phyloP scores from a whole-genome alignment of 30 jellyfish, hydroid and myxozoan genomes.

The Clytia hemisphaerica region DNA sequence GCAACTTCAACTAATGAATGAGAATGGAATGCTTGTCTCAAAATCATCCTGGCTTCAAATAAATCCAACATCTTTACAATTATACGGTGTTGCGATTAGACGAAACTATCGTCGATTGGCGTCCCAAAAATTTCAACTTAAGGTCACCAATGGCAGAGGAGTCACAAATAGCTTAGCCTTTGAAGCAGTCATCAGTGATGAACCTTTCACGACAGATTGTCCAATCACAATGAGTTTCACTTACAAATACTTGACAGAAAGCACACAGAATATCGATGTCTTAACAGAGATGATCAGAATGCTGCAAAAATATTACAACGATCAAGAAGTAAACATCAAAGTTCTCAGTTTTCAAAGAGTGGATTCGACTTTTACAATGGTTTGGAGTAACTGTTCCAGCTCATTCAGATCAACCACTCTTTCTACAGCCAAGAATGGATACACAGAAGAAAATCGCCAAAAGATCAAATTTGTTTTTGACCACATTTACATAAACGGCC shows the following conservation, averaged over 20 bases:
- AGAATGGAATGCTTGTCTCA: slow-evolving; percentile 31
- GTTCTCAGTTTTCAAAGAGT: slow-evolving; percentile 43
- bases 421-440: slow-evolving; percentile 58
- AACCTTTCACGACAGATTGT: slow-evolving; percentile 38
- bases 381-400: slow-evolving; percentile 84
- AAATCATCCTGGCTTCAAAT: slow-evolving; percentile 54
- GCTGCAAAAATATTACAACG: slow-evolving; percentile 39
- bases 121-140: slow-evolving; percentile 12
- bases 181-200: neutral
- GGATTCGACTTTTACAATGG: slow-evolving; percentile 11
- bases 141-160: slow-evolving; percentile 65
- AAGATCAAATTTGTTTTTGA: slow-evolving; percentile 51
- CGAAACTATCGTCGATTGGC: neutral
- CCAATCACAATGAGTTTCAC: slow-evolving; percentile 28
- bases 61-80: slow-evolving; percentile 57
- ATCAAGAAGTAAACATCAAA: slow-evolving; percentile 23
- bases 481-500: slow-evolving; percentile 36
- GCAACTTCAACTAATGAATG: slow-evolving; percentile 35
- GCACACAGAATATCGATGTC: slow-evolving; percentile 43
- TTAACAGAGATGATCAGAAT: slow-evolving; percentile 32
- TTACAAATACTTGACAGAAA: slow-evolving; percentile 16
- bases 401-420: slow-evolving; percentile 40
- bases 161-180: neutral
- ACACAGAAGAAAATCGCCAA: slow-evolving; percentile 39
- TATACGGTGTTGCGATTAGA: slow-evolving; percentile 37